phyloP scores from a whole-genome alignment of 1,140 invertebrate species.

The Phymorhynchus buccinoides region DNA sequence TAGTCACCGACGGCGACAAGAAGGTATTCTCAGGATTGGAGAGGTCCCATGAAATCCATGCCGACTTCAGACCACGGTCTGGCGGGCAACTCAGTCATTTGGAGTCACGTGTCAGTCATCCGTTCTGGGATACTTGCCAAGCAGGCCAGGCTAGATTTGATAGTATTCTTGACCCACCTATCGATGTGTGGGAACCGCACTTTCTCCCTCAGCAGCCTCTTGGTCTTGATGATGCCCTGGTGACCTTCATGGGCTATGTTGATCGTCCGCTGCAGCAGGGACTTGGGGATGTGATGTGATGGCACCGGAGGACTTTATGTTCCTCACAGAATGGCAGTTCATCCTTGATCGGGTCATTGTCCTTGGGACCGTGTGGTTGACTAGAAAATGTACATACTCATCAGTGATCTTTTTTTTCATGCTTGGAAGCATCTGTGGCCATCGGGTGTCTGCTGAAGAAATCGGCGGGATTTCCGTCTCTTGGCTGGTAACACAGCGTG shows the following conservation, averaged over 20 bases:
- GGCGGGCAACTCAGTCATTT: conserved; percentile 48
- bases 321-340: conserved; percentile 41
- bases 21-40: conserved; percentile 56
- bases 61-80: conserved; percentile 54
- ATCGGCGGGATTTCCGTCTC: conserved; percentile 3
- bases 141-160: conserved; percentile 52
- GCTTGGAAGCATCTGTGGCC: too few species aligned
- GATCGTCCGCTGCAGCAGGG: too few species aligned
- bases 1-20: conserved; percentile 60
- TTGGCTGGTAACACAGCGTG: background rate
- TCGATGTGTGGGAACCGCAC: conserved; percentile 71
- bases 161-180: conserved; percentile 58
- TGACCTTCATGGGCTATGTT: conserved; percentile 67
- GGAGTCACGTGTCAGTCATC: conserved; percentile 47
- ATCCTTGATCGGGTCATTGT: conserved; percentile 29
- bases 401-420: too few species aligned
- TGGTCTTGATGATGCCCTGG: conserved; percentile 63
- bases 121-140: conserved; percentile 13
- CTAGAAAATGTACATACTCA: too few species aligned
- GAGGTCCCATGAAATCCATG: conserved; percentile 55
- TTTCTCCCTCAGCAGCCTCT: conserved; percentile 64
- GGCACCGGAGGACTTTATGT: too few species aligned
- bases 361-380: conserved; percentile 36
- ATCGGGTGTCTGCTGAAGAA: background rate
- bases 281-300: too few species aligned